Percentiles rank a stretch among this genome's conserved stretches.
These are phyloP conservation scores for Silurus glanis DNA, from an alignment of 2,113 vertebrate genomes.

Conservation along the genomic window DNA sequence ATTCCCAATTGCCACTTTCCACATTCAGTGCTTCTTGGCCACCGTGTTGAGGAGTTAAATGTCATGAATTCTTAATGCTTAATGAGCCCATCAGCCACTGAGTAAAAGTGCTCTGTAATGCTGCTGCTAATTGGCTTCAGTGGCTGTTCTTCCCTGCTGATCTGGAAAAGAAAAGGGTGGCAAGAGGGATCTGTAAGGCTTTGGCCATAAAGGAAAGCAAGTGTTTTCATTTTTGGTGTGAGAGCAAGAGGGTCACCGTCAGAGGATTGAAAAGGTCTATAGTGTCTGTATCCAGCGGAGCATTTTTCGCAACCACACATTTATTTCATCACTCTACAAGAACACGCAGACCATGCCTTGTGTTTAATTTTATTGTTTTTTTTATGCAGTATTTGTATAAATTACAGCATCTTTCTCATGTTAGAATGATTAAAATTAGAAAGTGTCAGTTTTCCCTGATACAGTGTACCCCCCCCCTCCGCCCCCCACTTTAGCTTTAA, in stretches of 20 bases:
- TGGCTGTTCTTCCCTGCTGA: constrained; percentile 66
- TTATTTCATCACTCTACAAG: not conserved
- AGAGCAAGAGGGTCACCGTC: constrained; percentile 1
- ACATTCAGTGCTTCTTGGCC: constrained; percentile 47
- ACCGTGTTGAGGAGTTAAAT: constrained; percentile 70
- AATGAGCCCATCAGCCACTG: constrained; percentile 76
- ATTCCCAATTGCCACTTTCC: constrained; percentile 48
- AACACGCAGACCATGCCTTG: not conserved
- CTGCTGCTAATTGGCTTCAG: constrained; percentile 83
- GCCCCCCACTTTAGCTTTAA: not conserved
- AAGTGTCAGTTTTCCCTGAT: not conserved
- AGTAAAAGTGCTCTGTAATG: constrained; percentile 74
- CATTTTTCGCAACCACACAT: not conserved
- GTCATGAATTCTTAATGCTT: constrained; percentile 81
- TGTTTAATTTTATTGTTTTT: not conserved
- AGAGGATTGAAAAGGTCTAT: constrained; percentile 14
- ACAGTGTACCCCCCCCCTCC: not conserved
- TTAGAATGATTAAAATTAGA: constrained; percentile 6
- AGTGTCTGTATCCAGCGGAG: not conserved
- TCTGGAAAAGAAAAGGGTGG: constrained; percentile 56
- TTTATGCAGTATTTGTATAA: not conserved
- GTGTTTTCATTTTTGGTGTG: constrained; percentile 45
- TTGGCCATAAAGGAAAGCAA: not conserved
- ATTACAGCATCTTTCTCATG: constrained; percentile 17
- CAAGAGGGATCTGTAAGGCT: not conserved